A percentile compares a stretch with the other conserved stretches of the same genome.
phyloP scores from a whole-genome alignment of 2,797 vertebrate genomes.

The Rhincodon typus region DNA sequence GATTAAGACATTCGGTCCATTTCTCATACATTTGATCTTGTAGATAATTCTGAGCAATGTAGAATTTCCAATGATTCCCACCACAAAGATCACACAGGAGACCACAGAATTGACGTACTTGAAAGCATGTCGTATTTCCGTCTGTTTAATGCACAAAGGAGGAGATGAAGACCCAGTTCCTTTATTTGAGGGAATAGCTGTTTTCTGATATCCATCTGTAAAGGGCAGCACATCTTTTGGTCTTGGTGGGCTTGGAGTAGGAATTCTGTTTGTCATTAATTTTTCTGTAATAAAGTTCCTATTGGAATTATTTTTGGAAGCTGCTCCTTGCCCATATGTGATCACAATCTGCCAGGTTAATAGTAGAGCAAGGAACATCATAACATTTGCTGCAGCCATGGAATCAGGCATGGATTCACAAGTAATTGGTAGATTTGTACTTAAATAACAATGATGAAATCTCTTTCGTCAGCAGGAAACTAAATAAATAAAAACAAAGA shows the following conservation, averaged over 20 bases:
- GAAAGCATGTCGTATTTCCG: slow-evolving; percentile 70
- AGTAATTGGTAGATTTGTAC: not conserved
- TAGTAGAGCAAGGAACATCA: not conserved
- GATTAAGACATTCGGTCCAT: slow-evolving; percentile 78
- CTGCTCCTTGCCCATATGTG: not conserved
- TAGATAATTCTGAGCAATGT: slow-evolving; percentile 81
- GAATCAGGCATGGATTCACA: not conserved
- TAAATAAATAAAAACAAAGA: slow-evolving; percentile 10
- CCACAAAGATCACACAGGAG: slow-evolving; percentile 75
- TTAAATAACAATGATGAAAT: slow-evolving; percentile 6
- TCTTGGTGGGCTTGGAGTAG: not conserved
- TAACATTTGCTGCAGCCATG: not conserved
- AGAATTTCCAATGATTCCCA: slow-evolving; percentile 80
- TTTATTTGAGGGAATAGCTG: not conserved
- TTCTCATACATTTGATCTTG: slow-evolving; percentile 88
- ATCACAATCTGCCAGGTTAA: not conserved
- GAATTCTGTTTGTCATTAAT: slow-evolving; percentile 16
- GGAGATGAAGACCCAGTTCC: slow-evolving; percentile 44
- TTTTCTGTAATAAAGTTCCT: slow-evolving; percentile 12
- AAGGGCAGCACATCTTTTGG: not conserved
- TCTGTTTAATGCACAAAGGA: slow-evolving; percentile 63
- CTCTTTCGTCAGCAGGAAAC: not conserved
- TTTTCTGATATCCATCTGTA: not conserved
- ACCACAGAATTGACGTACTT: slow-evolving; percentile 79
- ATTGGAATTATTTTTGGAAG: slow-evolving; percentile 4